Conservation (phyloP, 2,113 vertebrate genomes). For the Aviceda subcristata region DNA sequence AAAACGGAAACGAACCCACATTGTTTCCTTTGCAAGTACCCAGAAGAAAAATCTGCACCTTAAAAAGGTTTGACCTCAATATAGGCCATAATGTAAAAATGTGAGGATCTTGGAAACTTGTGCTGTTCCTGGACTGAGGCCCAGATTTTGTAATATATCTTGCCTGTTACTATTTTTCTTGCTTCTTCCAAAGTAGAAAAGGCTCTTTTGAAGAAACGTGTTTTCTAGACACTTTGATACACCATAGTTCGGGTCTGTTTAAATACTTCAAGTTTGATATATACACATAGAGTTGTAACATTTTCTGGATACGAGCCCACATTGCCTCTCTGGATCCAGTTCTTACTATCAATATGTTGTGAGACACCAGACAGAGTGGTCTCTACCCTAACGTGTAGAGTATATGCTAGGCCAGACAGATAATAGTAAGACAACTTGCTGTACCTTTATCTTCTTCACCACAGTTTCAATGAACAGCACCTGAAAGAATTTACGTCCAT, state of each 20-base stretch:
- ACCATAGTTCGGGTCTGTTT: neutral
- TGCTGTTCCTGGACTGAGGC: conserved; percentile 53
- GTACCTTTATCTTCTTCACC: neutral
- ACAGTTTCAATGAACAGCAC: neutral
- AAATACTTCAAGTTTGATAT: conserved; percentile 21
- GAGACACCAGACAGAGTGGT: neutral
- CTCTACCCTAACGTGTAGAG: neutral
- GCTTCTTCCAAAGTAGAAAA: conserved; percentile 45
- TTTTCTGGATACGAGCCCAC: neutral
- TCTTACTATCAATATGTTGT: neutral
- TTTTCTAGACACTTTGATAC: conserved; percentile 24
- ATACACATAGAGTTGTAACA: neutral
- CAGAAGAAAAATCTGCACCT: conserved; percentile 37
- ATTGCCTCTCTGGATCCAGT: neutral
- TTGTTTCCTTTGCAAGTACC: conserved; percentile 30
- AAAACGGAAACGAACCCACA: neutral
- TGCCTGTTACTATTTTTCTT: conserved; percentile 51
- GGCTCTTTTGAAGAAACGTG: conserved; percentile 37
- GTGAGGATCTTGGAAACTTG: conserved; percentile 47
- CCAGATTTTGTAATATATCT: conserved; percentile 60
- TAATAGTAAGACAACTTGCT: neutral
- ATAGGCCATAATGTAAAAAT: conserved; percentile 22
- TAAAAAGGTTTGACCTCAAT: conserved; percentile 45
- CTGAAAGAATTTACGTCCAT: neutral
- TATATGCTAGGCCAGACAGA: neutral